Evolutionary conservation across 2,888 invertebrate genomes (phyloP), one percentile per base, ranked within the genome.

Genomic region (Aspidapion aeneum): DNA sequence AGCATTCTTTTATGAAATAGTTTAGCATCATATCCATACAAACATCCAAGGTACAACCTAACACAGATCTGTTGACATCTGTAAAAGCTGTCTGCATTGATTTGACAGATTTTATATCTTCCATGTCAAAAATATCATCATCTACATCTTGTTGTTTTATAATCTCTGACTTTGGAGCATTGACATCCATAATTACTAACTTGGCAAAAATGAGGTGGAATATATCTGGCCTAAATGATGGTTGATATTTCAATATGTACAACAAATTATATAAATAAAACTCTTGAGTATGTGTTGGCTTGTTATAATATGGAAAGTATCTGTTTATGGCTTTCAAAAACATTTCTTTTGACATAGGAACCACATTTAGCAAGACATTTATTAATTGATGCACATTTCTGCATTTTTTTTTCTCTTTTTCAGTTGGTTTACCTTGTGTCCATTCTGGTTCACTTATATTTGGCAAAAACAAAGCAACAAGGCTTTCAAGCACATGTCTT

Each of bases 191-290:
- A 66, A 86, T 79, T 60, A 91, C 82, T 76, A 93, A 80, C 90
- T 89, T 91, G 72, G 89, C 88, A 67, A 94, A 82, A 72, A 95
- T 85, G 62, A 93, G 81, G 67, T 87, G 84, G 70, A 96, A 81
- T 22, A 96, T 84, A 68, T 88, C 85, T 69, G 86, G 85, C 58
- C 87, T 83, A 59, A 92, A 82, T 0, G 85, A 82, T 0, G 93
- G 91, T 69, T 91, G 85, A 76, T 93, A 93, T 54, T 87, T 85
- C 64, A 88, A 81, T 69, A 94, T 83, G 83, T 87, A 87, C 60
- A 96, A 82, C 54, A 94, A 78, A 78, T 94, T 94, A 74, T 89
- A 86, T 18, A 93, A 77, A 78, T 90, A 96, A 12, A 89, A 86
- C 73, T 90, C 88, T 68, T 93, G 90, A 1, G 84, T 77, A 72